phyloP scores from a whole-genome alignment of 2,888 invertebrate species.

The Endotricha flammealis region DNA sequence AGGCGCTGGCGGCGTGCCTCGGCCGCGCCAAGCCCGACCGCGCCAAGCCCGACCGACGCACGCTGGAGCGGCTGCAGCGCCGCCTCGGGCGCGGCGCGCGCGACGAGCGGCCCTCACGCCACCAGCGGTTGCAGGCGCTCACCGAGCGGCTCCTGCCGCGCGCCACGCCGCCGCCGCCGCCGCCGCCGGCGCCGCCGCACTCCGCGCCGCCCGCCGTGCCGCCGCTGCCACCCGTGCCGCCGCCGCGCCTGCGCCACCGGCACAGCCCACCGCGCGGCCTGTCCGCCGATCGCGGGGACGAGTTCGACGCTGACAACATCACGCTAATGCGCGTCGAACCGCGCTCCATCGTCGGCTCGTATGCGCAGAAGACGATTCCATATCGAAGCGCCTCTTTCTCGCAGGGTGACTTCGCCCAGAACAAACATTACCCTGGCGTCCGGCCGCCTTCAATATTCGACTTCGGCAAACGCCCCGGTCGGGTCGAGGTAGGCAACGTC shows the following conservation, averaged over 20 bases:
- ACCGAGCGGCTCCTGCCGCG: slow-evolving; percentile 87
- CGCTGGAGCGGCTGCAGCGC: slow-evolving; percentile 90
- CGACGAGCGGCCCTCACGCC: slow-evolving; percentile 72
- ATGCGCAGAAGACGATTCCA: slow-evolving; percentile 82
- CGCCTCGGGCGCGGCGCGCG: slow-evolving; percentile 81
- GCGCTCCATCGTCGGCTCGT: slow-evolving; percentile 79
- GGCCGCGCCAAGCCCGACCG: slow-evolving; percentile 72
- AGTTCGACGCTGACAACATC: slow-evolving; percentile 67
- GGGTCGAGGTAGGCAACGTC: slow-evolving; percentile 33
- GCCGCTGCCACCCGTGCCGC: slow-evolving; percentile 77
- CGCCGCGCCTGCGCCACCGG: slow-evolving; percentile 70
- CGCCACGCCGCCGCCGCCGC: slow-evolving; percentile 36
- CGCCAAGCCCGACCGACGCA: no score
- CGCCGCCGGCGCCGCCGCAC: slow-evolving; percentile 30
- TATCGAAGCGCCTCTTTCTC: slow-evolving; percentile 92
- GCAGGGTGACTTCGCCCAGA: slow-evolving; percentile 87
- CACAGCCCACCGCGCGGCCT: slow-evolving; percentile 72
- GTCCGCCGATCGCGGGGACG: slow-evolving; percentile 65
- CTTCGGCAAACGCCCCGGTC: slow-evolving; percentile 53
- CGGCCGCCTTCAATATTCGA: slow-evolving; percentile 62
- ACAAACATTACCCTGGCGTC: slow-evolving; percentile 63
- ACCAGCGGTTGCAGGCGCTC: slow-evolving; percentile 87
- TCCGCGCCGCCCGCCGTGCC: slow-evolving; percentile 71
- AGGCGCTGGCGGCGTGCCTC: slow-evolving; percentile 74
- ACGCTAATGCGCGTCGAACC: slow-evolving; percentile 78